These are phyloP conservation scores for Spongilla lacustris DNA, from an alignment of 37 sponge, comb jelly and placozoan species.

Conservation along the genomic window DNA sequence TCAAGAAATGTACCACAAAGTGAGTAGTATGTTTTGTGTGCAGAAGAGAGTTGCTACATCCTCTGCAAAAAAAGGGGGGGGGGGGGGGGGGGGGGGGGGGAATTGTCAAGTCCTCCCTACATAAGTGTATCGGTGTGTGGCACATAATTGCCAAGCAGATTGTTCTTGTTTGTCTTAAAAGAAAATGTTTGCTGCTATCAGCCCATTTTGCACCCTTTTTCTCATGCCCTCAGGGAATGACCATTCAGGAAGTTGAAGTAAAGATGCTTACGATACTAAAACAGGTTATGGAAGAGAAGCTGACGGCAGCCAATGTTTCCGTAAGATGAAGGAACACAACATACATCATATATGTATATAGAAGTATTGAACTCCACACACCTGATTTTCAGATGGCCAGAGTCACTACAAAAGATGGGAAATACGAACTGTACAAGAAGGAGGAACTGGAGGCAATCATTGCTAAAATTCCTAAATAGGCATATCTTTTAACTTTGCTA, in stretches of 20 bases:
- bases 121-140: too few relatives aligned
- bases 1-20: slow-evolving; percentile 92
- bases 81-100: too few relatives aligned
- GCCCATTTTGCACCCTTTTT: too few relatives aligned
- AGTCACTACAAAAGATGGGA: slow-evolving; percentile 38
- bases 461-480: slow-evolving; percentile 51
- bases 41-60: too few relatives aligned
- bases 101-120: too few relatives aligned
- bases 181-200: too few relatives aligned
- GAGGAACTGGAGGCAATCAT: slow-evolving; percentile 75
- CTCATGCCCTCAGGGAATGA: slow-evolving; percentile 65
- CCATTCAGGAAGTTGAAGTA: slow-evolving; percentile 78
- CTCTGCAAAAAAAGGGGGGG: too few relatives aligned
- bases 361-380: too few relatives aligned
- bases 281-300: slow-evolving; percentile 99
- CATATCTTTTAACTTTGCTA: not conserved
- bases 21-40: not conserved
- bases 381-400: slow-evolving; percentile 43
- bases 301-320: slow-evolving; percentile 90
- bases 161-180: too few relatives aligned
- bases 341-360: not conserved
- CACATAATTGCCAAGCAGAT: too few relatives aligned
- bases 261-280: slow-evolving; percentile 84
- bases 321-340: too few relatives aligned
- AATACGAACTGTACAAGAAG: slow-evolving; percentile 64